Conservation (phyloP, 2,888 invertebrate genomes). For the Serrognathus titanus region DNA sequence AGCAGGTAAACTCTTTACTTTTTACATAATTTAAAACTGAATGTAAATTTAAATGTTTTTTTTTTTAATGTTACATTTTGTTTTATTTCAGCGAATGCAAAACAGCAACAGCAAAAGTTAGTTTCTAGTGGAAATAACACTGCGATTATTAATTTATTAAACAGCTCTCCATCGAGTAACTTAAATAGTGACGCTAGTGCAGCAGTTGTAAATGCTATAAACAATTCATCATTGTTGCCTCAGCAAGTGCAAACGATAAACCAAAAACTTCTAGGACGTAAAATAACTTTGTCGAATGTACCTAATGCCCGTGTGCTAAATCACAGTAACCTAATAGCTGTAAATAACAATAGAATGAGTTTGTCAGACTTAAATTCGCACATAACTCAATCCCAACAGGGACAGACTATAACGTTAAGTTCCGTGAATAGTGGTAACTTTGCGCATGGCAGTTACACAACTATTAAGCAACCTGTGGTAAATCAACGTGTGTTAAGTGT, state of each 20-base stretch:
- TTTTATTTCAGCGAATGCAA: slow-evolving; percentile 29
- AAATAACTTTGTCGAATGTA: slow-evolving; percentile 57
- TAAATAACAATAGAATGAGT: slow-evolving; percentile 40
- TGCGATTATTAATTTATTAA: slow-evolving; percentile 72
- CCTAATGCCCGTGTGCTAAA: slow-evolving; percentile 46
- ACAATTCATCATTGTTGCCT: slow-evolving; percentile 41
- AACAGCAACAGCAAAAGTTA: slow-evolving; percentile 36
- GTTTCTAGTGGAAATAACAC: slow-evolving; percentile 60
- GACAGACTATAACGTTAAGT: slow-evolving; percentile 45
- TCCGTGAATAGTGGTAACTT: slow-evolving; percentile 43
- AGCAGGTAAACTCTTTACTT: slow-evolving; percentile 44
- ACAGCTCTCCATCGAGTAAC: slow-evolving; percentile 69
- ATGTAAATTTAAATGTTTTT: not conserved
- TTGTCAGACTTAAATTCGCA: slow-evolving; percentile 35
- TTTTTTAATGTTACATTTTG: not conserved
- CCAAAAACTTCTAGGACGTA: slow-evolving; percentile 52
- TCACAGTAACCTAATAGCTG: slow-evolving; percentile 47
- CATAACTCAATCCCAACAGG: slow-evolving; percentile 38
- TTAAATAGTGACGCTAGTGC: slow-evolving; percentile 58
- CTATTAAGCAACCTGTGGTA: slow-evolving; percentile 39
- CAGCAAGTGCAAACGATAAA: slow-evolving; percentile 41
- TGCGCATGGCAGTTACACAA: slow-evolving; percentile 37
- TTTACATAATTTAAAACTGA: not conserved
- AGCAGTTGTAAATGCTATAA: slow-evolving; percentile 51
- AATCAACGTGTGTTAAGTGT: slow-evolving; percentile 26